These are phyloP conservation scores for Fragum sueziense DNA, from an alignment of 2,888 invertebrate species.

Conservation along the genomic window DNA sequence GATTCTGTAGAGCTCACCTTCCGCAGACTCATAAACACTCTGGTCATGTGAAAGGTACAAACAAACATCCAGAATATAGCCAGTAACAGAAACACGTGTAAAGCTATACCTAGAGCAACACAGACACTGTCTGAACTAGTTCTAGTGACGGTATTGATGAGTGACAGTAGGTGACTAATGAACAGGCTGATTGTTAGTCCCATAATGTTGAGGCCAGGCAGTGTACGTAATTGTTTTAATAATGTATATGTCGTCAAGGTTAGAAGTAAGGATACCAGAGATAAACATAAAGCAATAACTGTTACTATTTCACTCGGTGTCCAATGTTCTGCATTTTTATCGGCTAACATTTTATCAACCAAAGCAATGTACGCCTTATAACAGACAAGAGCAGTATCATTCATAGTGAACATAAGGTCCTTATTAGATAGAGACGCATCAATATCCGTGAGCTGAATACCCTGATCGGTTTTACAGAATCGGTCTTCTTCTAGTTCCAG, in stretches of 20 bases:
- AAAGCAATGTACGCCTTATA: not conserved
- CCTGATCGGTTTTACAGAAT: not conserved
- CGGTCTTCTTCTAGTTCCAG: not conserved
- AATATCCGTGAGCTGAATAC: not conserved
- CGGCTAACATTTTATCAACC: not conserved
- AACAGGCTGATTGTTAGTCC: conserved; percentile 23
- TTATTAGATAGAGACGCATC: not conserved
- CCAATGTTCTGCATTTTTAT: not conserved
- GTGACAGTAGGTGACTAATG: conserved; percentile 18
- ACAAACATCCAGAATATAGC: conserved; percentile 36
- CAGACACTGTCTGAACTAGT: conserved; percentile 23
- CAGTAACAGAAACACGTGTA: conserved; percentile 9
- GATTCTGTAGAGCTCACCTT: not conserved
- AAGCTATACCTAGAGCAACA: conserved; percentile 29
- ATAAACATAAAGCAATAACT: conserved; percentile 26
- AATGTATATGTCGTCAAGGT: conserved; percentile 29
- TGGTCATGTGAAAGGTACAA: conserved; percentile 48
- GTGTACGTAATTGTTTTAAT: conserved; percentile 26
- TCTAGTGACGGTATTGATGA: conserved; percentile 22
- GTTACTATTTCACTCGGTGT: conserved; percentile 21
- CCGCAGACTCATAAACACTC: conserved; percentile 39
- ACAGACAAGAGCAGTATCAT: conserved; percentile 1
- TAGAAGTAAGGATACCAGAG: conserved; percentile 31
- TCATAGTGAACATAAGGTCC: not conserved
- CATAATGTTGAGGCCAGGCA: conserved; percentile 50